Percentiles rank a stretch among this genome's conserved stretches.
Evolutionary conservation across 2,113 vertebrate genomes (phyloP).

Genomic region (Apteryx mantelli): DNA sequence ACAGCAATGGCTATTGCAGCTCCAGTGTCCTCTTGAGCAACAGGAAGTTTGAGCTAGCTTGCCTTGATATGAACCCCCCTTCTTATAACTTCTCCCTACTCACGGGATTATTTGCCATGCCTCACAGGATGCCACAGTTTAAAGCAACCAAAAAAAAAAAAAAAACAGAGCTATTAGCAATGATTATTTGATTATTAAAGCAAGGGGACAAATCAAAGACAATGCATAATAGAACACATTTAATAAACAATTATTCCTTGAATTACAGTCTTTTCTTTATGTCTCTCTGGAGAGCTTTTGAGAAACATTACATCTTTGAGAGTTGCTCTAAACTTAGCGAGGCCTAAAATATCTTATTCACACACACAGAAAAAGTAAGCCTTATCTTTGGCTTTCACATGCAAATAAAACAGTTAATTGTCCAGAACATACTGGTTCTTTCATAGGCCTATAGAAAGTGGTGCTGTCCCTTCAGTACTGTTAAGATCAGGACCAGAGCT

Average conservation of each 20-base stretch:
- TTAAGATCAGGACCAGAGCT: not conserved
- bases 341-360: not conserved
- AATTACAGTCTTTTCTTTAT: not conserved
- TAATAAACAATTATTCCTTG: not conserved
- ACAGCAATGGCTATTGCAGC: not conserved
- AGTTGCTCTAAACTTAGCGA: not conserved
- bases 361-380: not conserved
- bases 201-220: not conserved
- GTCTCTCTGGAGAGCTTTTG: not conserved
- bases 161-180: not conserved
- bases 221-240: not conserved
- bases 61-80: not conserved
- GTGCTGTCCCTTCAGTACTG: not conserved
- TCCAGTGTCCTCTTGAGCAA: not conserved
- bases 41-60: not conserved
- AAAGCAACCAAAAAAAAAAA: not conserved
- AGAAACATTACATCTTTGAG: not conserved
- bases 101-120: not conserved
- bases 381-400: not conserved
- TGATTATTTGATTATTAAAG: not conserved
- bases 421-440: not conserved
- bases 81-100: not conserved
- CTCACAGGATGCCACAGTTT: not conserved
- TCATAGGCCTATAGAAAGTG: not conserved
- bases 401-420: not conserved